Evolutionary conservation across 2,888 invertebrate genomes (phyloP), one percentile per base, ranked within the genome.

Genomic region (Apoderus coryli): DNA sequence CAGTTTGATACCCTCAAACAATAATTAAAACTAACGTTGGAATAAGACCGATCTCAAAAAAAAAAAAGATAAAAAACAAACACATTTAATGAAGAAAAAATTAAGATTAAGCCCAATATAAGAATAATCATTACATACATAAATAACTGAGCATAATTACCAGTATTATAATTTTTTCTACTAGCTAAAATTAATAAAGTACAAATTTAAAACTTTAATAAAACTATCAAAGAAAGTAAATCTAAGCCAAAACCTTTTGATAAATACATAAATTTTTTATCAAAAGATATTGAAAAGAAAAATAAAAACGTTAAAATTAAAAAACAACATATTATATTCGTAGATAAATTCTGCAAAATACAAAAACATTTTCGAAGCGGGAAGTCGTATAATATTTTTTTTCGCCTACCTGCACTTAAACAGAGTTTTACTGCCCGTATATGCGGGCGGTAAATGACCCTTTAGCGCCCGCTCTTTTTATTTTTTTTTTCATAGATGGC

Each of bases 51-150:
- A 62, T 54, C 34, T 76, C 75, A 72, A 76, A 78, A 65, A n/a
- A n/a, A n/a, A n/a, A 69, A 71, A 54, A 76, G 59, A 67, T 74
- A 76, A 68, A 76, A 75, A 47, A 64, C 44, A 60, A 76, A 61
- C 50, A 73, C 59, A 65, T 65, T 69, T 52, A 63, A 52, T 4
- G 55, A 51, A 33, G 53, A 58, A 69, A 75, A 74, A 52, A 64
- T 64, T 44, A 68, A 43, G 57, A 58, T 51, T 55, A 73, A 63
- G 47, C 65, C 57, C 44, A 69, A 40, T 50, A 69, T 49, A 53
- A 72, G 60, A 40, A 67, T 40, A 43, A 67, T 37, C 47, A 68
- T 36, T 54, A 65, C 58, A 43, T 67, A 54, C 46, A 61, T 50
- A 65, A 69, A 68, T 58, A 64, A 61, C 46, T 52, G 53, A 31